Conservation (phyloP, 53 echinoderm and acorn worm genomes). For the Echinarachnius parma region DNA sequence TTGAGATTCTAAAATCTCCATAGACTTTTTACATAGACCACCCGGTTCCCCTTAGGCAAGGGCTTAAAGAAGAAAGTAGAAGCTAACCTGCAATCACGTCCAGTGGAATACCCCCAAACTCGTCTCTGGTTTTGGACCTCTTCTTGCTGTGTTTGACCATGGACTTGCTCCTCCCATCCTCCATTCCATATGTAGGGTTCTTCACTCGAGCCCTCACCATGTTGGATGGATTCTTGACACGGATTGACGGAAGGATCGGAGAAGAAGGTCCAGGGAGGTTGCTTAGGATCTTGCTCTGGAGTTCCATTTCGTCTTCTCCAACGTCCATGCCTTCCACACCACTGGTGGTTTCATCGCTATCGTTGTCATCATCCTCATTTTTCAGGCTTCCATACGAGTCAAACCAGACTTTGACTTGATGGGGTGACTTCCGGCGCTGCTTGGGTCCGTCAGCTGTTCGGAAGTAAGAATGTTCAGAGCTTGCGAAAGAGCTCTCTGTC, state of each 20-base stretch:
- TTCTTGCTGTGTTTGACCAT: slow-evolving; percentile 15
- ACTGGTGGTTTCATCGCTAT: not conserved
- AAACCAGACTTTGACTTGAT: slow-evolving; percentile 57
- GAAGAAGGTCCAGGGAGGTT: not conserved
- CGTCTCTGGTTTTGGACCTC: slow-evolving; percentile 4
- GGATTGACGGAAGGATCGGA: not conserved
- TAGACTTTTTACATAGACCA: no score
- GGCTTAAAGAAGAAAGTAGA: no score
- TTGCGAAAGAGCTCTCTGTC: not conserved
- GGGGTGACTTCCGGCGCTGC: slow-evolving; percentile 53
- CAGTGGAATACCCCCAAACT: not conserved
- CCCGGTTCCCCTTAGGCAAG: no score
- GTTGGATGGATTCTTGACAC: slow-evolving; percentile 52
- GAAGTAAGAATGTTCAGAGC: slow-evolving; percentile 19
- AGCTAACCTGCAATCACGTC: not conserved
- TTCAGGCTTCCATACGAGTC: slow-evolving; percentile 57
- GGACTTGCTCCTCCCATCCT: not conserved
- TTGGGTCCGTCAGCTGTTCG: slow-evolving; percentile 4
- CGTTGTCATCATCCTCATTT: slow-evolving; percentile 15
- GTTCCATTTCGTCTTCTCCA: no score
- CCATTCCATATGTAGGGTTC: slow-evolving; percentile 42
- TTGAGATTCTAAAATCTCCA: no score
- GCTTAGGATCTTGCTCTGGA: no score
- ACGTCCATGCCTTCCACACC: no score
- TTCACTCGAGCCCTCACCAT: slow-evolving; percentile 36